phyloP scores from a whole-genome alignment of 2,888 invertebrate genomes.

The Polietes domitor region DNA sequence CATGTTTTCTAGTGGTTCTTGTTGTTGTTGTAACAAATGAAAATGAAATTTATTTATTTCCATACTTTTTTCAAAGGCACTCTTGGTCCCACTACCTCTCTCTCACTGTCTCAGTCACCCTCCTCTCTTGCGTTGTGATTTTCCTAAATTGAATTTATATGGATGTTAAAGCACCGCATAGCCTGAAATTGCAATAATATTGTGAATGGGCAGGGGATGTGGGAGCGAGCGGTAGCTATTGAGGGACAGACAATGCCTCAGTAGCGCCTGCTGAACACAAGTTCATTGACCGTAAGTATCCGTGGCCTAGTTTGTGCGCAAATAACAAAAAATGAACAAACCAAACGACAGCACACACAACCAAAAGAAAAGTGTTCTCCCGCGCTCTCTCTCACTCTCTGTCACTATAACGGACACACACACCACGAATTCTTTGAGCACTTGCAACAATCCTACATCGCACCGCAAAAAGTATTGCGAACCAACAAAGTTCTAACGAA shows the following conservation, averaged over 20 bases:
- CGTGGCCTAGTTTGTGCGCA: constrained; percentile 79
- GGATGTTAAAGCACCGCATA: not conserved
- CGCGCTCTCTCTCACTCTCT: not conserved
- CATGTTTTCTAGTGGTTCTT: not conserved
- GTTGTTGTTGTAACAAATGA: constrained; percentile 35
- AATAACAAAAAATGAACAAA: constrained; percentile 50
- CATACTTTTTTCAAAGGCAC: constrained; percentile 40
- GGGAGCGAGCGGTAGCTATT: not conserved
- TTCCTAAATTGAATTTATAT: constrained; percentile 14
- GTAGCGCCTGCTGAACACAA: constrained; percentile 65
- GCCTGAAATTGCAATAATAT: not conserved
- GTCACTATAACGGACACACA: not conserved
- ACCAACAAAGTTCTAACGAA: not conserved
- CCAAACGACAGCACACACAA: constrained; percentile 54
- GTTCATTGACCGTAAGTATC: constrained; percentile 80
- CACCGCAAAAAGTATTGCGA: not conserved
- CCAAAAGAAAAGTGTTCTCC: constrained; percentile 7
- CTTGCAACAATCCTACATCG: too few species aligned
- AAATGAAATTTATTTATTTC: constrained; percentile 43
- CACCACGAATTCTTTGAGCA: too few species aligned
- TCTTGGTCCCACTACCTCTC: not conserved
- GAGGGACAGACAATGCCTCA: not conserved
- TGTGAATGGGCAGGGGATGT: not conserved
- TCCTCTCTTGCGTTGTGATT: constrained; percentile 39
- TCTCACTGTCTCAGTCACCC: constrained; percentile 47